These are phyloP conservation scores for Trachelus tabidus DNA, from an alignment of 2,888 invertebrate species.

Conservation along the genomic window DNA sequence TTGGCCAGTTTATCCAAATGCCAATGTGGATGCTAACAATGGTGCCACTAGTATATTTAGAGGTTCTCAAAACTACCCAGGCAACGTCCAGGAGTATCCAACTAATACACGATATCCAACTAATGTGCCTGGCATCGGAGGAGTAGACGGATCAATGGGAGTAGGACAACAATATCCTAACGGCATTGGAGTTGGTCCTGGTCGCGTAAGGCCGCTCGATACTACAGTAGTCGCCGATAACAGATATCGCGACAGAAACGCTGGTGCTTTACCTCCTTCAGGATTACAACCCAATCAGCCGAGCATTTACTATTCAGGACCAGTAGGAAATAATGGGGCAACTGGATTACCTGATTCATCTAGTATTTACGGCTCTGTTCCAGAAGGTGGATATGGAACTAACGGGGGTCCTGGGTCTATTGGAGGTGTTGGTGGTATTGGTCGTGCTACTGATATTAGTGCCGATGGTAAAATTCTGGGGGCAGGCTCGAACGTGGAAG, in stretches of 20 bases:
- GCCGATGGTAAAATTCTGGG: background rate
- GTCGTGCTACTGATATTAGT: slow-evolving; percentile 23
- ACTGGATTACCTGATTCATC: background rate
- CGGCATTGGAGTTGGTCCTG: slow-evolving; percentile 4
- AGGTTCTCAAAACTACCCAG: slow-evolving; percentile 11
- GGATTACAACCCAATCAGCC: background rate
- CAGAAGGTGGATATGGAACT: slow-evolving; percentile 16
- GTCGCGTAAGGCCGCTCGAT: slow-evolving; percentile 1
- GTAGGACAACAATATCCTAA: background rate
- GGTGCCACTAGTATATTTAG: slow-evolving; percentile 6
- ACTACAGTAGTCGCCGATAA: background rate
- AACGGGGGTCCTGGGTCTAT: background rate
- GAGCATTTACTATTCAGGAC: background rate
- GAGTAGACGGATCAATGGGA: background rate
- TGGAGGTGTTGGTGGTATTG: slow-evolving; percentile 9
- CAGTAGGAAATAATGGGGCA: background rate
- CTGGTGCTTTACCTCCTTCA: background rate
- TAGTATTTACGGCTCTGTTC: slow-evolving; percentile 17
- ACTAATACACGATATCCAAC: background rate
- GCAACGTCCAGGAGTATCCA: background rate
- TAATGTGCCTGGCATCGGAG: slow-evolving; percentile 10
- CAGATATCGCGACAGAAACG: background rate
- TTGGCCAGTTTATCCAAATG: background rate
- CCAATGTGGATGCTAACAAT: background rate
- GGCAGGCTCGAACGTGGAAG: background rate